phyloP scores from a whole-genome alignment of 2,888 invertebrate species.

The Polymixis flavicincta region DNA sequence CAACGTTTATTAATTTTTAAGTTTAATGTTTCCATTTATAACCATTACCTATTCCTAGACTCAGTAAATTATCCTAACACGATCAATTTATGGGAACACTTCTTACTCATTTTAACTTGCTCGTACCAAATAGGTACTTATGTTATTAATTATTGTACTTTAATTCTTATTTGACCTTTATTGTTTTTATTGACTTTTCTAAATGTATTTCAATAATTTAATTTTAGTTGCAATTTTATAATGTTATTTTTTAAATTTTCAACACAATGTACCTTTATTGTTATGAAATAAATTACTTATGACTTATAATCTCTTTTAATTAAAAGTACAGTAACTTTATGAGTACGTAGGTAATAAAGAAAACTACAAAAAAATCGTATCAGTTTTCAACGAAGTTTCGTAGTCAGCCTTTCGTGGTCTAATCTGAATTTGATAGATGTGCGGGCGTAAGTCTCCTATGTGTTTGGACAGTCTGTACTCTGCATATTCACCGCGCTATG shows the following conservation, averaged over 20 bases:
- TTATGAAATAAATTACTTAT: too few relatives aligned
- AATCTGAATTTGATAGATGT: conserved; percentile 55
- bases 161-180: too few relatives aligned
- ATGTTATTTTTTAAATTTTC: too few relatives aligned
- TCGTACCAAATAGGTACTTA: not conserved
- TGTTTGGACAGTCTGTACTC: conserved; percentile 47
- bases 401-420: conserved; percentile 3
- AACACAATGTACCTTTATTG: too few relatives aligned
- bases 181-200: too few relatives aligned
- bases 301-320: not conserved
- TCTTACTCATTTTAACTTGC: not conserved
- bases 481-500: conserved; percentile 41
- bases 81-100: not conserved
- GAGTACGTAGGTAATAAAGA: not conserved
- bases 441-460: conserved; percentile 28
- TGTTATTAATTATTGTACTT: too few relatives aligned
- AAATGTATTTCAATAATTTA: too few relatives aligned
- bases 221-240: too few relatives aligned
- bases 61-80: not conserved
- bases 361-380: not conserved
- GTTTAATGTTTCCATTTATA: too few relatives aligned
- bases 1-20: too few relatives aligned
- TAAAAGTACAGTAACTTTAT: not conserved
- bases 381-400: not conserved
- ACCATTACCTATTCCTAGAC: too few relatives aligned